phyloP scores from a whole-genome alignment of 2,797 vertebrate species.

The Podarcis lilfordi region DNA sequence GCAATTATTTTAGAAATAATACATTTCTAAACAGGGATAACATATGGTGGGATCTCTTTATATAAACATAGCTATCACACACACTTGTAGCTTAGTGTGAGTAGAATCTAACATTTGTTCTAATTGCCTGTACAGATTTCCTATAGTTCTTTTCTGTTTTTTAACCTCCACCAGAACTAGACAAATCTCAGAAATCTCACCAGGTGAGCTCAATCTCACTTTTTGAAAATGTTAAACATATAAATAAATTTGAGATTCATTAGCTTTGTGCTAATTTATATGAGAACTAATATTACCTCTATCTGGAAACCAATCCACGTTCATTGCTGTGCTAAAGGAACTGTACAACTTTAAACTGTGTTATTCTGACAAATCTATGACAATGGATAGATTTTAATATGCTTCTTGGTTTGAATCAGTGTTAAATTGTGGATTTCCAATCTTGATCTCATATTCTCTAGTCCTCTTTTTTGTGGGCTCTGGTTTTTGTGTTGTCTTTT shows the following conservation, averaged over 20 bases:
- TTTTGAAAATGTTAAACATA: not conserved
- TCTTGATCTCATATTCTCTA: not conserved
- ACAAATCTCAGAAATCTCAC: not conserved
- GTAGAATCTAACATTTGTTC: slow-evolving; percentile 13
- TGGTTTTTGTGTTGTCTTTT: not conserved
- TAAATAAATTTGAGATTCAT: not conserved
- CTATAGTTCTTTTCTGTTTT: not conserved
- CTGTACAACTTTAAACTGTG: not conserved
- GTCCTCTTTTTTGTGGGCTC: not conserved
- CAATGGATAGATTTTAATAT: not conserved
- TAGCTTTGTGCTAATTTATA: not conserved
- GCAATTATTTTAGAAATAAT: not conserved
- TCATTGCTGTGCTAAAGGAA: not conserved
- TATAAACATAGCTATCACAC: not conserved
- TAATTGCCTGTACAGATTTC: not conserved
- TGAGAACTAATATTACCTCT: not conserved
- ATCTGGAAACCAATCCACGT: not conserved
- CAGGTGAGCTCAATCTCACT: not conserved
- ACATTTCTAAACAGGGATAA: not conserved
- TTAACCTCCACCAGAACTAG: not conserved
- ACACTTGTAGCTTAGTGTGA: slow-evolving; percentile 12
- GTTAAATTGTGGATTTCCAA: not conserved
- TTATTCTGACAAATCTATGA: not conserved
- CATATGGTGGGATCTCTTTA: not conserved
- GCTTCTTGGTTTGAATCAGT: not conserved